Percentiles rank a stretch among this genome's conserved stretches.
phyloP scores from a whole-genome alignment of 2,113 vertebrate genomes.

The Myiagra hebetior region DNA sequence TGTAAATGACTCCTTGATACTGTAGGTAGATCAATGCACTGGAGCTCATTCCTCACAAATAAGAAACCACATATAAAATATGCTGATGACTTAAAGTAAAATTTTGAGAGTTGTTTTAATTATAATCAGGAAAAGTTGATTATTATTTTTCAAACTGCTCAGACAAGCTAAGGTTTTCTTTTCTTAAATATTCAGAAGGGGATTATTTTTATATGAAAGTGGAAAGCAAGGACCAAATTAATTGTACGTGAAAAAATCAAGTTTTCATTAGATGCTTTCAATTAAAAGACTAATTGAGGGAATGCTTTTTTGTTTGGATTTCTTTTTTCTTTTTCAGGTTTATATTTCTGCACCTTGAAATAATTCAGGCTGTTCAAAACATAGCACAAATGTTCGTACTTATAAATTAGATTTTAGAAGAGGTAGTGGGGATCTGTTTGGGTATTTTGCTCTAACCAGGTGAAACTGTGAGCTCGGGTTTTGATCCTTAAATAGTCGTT shows the following conservation, averaged over 20 bases:
- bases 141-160: neutral
- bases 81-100: neutral
- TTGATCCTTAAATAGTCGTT: neutral
- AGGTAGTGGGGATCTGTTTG: neutral
- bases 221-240: neutral
- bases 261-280: neutral
- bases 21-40: neutral
- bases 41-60: neutral
- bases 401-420: neutral
- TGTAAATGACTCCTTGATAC: neutral
- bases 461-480: neutral
- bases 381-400: neutral
- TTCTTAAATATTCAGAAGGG: neutral
- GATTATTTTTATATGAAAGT: neutral
- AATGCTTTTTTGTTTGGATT: neutral
- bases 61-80: neutral
- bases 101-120: neutral
- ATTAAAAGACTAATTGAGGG: neutral
- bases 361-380: neutral
- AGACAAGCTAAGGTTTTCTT: neutral
- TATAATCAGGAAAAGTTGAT: neutral
- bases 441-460: neutral
- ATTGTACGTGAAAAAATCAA: neutral
- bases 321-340: neutral
- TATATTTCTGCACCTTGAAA: neutral